Evolutionary conservation across 2,888 invertebrate species (phyloP).

Genomic region (Pandemis cinnamomeana): DNA sequence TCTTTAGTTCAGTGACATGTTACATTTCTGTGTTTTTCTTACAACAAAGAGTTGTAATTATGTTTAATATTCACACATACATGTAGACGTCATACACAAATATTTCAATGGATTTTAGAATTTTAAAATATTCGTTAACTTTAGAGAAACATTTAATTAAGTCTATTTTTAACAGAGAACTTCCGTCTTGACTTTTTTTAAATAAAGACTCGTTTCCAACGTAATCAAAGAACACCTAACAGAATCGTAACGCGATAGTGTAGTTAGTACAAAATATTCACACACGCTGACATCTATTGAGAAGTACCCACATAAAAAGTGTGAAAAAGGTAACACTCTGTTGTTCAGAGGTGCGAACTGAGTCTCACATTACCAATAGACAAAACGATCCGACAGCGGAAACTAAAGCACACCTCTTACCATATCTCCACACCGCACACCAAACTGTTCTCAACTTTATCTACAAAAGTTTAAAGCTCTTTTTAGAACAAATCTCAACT

Average conservation of each 20-base stretch:
- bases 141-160: background rate
- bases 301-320: conserved; percentile 69
- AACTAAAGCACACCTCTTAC: conserved; percentile 49
- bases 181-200: background rate
- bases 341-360: conserved; percentile 80
- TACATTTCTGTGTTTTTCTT: no score
- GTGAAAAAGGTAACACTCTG: conserved; percentile 75
- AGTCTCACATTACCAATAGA: conserved; percentile 81
- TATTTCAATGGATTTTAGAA: no score
- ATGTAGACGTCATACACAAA: no score
- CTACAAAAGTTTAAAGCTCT: conserved; percentile 51
- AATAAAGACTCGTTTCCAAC: conserved; percentile 41
- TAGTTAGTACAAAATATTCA: conserved; percentile 54
- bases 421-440: conserved; percentile 47
- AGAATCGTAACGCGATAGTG: conserved; percentile 65
- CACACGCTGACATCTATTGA: conserved; percentile 59
- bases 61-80: no score
- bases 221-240: conserved; percentile 47
- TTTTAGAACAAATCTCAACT: conserved; percentile 50
- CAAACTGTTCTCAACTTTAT: conserved; percentile 56
- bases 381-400: conserved; percentile 68
- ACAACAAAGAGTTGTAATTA: no score
- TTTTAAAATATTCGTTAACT: no score
- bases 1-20: no score
- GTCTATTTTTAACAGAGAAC: background rate